phyloP scores from a whole-genome alignment of 2,888 invertebrate genomes.

The Melinaea menophilus region DNA sequence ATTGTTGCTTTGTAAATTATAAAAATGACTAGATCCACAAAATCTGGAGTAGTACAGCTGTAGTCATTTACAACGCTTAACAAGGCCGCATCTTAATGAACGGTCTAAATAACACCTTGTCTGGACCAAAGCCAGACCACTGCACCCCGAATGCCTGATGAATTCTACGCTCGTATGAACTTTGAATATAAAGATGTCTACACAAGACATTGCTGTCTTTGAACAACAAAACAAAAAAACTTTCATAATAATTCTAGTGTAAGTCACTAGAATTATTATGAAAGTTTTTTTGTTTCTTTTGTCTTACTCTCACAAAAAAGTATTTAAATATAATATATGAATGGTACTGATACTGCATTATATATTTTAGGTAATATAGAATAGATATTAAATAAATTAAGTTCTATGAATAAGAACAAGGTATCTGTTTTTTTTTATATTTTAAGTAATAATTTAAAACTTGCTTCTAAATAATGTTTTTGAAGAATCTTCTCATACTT shows the following conservation, averaged over 20 bases:
- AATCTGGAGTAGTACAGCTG: slow-evolving; percentile 16
- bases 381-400: no score
- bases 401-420: no score
- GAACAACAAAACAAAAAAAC: no score
- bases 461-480: no score
- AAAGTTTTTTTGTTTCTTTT: background rate
- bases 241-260: no score
- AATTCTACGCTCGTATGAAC: slow-evolving; percentile 10
- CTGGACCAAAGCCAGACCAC: slow-evolving; percentile 28
- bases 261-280: background rate
- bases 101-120: slow-evolving; percentile 30
- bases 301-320: no score
- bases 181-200: slow-evolving; percentile 14
- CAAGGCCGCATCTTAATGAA: slow-evolving; percentile 32
- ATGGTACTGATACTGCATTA: no score
- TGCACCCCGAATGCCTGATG: slow-evolving; percentile 19
- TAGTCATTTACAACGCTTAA: slow-evolving; percentile 31
- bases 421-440: no score
- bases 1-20: background rate
- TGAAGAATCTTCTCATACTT: no score
- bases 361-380: no score
- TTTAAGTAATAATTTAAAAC: no score
- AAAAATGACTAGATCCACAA: background rate
- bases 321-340: no score
- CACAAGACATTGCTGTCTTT: background rate